Conservation (phyloP, 2,113 vertebrate genomes). For the Nymphicus hollandicus region DNA sequence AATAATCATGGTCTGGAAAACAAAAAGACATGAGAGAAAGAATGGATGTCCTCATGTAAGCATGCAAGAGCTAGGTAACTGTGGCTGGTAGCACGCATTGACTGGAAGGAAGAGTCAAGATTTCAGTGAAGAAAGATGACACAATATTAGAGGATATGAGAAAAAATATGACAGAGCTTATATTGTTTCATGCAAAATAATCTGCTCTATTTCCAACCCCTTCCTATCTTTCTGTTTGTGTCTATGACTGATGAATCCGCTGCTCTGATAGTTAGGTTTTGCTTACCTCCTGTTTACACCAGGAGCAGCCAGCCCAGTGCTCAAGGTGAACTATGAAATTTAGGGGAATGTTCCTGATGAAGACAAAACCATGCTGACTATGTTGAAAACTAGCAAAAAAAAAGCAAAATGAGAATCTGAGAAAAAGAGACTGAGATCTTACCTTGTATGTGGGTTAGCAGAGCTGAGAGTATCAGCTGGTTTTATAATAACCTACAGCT, state of each 20-base stretch:
- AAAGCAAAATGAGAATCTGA: background rate
- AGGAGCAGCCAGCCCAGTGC: background rate
- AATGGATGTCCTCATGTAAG: background rate
- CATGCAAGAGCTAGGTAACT: background rate
- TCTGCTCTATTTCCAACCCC: background rate
- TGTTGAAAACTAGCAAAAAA: background rate
- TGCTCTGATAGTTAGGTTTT: background rate
- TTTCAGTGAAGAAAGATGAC: background rate
- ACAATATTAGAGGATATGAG: background rate
- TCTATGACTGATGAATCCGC: background rate
- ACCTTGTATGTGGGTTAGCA: background rate
- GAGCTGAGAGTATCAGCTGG: background rate
- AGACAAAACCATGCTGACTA: background rate
- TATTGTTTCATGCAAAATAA: background rate
- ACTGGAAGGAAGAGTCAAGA: background rate
- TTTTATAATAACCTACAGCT: background rate
- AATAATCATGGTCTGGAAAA: background rate
- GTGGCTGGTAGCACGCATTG: background rate
- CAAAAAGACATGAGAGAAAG: background rate
- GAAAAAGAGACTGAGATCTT: background rate
- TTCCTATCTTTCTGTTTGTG: background rate
- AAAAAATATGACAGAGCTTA: background rate
- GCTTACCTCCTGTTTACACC: background rate
- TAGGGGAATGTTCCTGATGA: fast-evolving
- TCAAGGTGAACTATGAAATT: background rate